phyloP scores from a whole-genome alignment of 1,140 invertebrate species.

The Sitobion miscanthi region DNA sequence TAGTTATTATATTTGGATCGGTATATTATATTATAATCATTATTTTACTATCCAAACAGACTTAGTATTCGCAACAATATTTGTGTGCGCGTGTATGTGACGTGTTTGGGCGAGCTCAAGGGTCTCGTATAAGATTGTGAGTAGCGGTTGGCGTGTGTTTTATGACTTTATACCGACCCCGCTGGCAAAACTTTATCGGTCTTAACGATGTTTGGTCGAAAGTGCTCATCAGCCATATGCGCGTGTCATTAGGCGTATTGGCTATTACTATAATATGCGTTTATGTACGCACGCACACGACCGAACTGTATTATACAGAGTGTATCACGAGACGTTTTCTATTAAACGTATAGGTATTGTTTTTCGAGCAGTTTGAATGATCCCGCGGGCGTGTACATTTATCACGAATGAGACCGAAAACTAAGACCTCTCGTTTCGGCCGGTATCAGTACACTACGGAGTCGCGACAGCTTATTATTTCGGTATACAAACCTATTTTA shows the following conservation, averaged over 20 bases:
- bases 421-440: neutral
- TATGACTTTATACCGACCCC: neutral
- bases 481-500: neutral
- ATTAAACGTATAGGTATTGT: neutral
- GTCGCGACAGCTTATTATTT: neutral
- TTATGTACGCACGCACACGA: neutral
- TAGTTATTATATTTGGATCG: neutral
- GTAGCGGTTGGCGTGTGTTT: constrained; percentile 26
- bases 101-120: neutral
- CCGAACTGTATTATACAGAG: neutral
- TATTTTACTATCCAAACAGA: neutral
- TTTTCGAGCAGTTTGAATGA: too few species aligned
- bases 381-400: neutral
- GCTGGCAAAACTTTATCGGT: neutral
- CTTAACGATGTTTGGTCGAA: neutral
- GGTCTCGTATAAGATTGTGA: neutral
- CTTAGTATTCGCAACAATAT: neutral
- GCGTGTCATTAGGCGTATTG: neutral
- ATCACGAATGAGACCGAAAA: neutral
- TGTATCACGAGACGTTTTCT: neutral
- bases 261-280: neutral
- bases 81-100: neutral
- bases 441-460: neutral
- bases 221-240: neutral
- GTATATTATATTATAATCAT: neutral